These are phyloP conservation scores for Lissonota sp. DNA, from an alignment of 2,888 invertebrate species.

Conservation along the genomic window DNA sequence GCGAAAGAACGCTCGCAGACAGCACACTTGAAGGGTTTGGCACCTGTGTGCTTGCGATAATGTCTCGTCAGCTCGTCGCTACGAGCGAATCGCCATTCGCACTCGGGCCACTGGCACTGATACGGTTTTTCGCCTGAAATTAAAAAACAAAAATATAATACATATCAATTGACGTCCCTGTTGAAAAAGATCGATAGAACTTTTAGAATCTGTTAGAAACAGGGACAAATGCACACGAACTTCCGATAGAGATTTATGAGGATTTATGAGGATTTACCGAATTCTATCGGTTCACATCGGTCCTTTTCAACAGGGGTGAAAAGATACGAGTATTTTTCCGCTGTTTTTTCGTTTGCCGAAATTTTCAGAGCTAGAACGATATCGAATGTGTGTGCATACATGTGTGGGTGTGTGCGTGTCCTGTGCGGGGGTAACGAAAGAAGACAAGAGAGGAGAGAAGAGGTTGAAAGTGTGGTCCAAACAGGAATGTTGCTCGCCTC, in stretches of 20 bases:
- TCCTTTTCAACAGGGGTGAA: no score
- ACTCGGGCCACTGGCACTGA: constrained; percentile 98
- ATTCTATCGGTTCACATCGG: no score
- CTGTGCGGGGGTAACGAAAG: constrained; percentile 1
- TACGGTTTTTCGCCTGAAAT: constrained; percentile 97
- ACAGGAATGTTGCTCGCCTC: constrained; percentile 82
- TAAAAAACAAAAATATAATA: not conserved
- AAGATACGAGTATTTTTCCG: not conserved
- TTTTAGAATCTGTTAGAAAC: no score
- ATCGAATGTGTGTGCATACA: constrained; percentile 13
- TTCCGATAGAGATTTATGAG: no score
- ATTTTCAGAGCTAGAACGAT: not conserved
- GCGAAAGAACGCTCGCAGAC: constrained; percentile 98
- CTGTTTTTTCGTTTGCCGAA: constrained; percentile 1
- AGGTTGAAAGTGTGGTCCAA: constrained; percentile 76
- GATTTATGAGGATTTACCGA: no score
- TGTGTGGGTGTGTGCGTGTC: not conserved
- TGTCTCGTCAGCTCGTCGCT: constrained; percentile 98
- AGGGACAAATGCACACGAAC: no score
- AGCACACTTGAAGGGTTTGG: constrained; percentile 98
- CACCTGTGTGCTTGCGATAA: constrained; percentile 98
- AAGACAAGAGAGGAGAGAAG: constrained; percentile 32
- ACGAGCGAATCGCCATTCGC: constrained; percentile 98
- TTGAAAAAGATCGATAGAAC: no score
- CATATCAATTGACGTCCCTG: not conserved